Evolutionary conservation across 2,888 invertebrate species (phyloP).

Genomic region (Urechis unicinctus): DNA sequence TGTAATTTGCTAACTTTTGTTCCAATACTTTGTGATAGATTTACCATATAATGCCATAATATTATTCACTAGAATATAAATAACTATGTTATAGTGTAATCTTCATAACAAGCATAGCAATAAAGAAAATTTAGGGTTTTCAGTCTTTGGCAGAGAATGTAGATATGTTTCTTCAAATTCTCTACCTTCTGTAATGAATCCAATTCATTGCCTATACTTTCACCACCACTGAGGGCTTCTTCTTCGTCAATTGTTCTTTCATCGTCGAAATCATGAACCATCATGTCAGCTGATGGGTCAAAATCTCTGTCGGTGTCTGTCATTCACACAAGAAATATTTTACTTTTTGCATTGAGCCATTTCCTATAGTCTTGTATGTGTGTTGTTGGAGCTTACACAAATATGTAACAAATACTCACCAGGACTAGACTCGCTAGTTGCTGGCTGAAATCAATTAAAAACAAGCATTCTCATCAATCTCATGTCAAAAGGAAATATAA

Average conservation of each 20-base stretch:
- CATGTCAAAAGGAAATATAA: neutral
- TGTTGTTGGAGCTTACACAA: no score
- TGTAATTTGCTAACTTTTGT: no score
- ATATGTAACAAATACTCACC: neutral
- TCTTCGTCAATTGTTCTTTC: slow-evolving; percentile 94
- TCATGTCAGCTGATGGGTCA: slow-evolving; percentile 91
- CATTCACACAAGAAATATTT: slow-evolving; percentile 2
- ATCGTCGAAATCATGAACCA: slow-evolving; percentile 96
- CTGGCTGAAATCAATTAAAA: neutral
- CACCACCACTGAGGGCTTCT: slow-evolving; percentile 84
- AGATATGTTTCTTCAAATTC: no score
- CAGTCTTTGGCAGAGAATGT: no score
- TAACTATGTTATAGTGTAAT: no score
- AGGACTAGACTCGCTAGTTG: neutral
- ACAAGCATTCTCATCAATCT: neutral
- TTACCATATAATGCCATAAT: no score
- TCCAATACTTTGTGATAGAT: no score
- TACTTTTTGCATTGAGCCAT: neutral
- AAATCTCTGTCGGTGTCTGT: slow-evolving; percentile 58
- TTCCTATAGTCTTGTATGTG: no score
- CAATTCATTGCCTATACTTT: slow-evolving; percentile 77
- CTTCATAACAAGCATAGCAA: no score
- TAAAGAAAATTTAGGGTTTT: no score
- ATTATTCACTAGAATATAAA: neutral
- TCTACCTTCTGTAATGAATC: slow-evolving; percentile 74